Evolutionary conservation across 2,888 invertebrate species (phyloP), one percentile per base, ranked within the genome.

Genomic region (Julus scandinavius): DNA sequence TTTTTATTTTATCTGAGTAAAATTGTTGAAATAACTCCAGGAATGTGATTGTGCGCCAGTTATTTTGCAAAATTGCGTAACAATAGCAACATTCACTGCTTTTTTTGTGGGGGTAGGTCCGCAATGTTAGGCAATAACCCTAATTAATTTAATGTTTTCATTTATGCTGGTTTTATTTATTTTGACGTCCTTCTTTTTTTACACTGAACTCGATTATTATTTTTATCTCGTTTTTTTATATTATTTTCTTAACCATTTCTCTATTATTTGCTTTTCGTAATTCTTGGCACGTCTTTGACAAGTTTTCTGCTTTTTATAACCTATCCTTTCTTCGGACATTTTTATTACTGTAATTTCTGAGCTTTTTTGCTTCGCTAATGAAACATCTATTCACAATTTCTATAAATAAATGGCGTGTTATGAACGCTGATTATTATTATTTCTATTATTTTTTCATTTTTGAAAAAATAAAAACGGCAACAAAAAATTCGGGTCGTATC

Each of bases 211-310:
- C 54, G 54, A 54, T 54, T 54, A 54, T 54, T 54, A 54, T 54
- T 54, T 54, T 54, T 15, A 6, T 54, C 54, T 54, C 54, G 54
- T 54, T 13, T 49, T 54, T 54, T 54, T 54, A n/a, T n/a, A 54
- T 54, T 54, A 6, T 54, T 54, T 54, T 54, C 54, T 6, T 54
- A 54, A 54, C 7, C 15, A 54, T 54, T 54, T 54, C 54, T 54
- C 15, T 15, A 54, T 54, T 54, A 54, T 54, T 54, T 54, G 54
- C 54, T 54, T 54, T 54, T 54, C 54, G 54, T 54, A 6, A 54
- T 54, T 54, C 54, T 54, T 54, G 54, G 54, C 54, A 54, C 54
- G 54, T 54, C 54, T 54, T 54, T 54, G 54, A 54, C 54, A 54
- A 54, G 13, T 54, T 54, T 54, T 54, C 54, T 15, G 54, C 54